These are phyloP conservation scores for Gallinago paraguaiae DNA, from an alignment of 2,113 vertebrate genomes.

Conservation along the genomic window DNA sequence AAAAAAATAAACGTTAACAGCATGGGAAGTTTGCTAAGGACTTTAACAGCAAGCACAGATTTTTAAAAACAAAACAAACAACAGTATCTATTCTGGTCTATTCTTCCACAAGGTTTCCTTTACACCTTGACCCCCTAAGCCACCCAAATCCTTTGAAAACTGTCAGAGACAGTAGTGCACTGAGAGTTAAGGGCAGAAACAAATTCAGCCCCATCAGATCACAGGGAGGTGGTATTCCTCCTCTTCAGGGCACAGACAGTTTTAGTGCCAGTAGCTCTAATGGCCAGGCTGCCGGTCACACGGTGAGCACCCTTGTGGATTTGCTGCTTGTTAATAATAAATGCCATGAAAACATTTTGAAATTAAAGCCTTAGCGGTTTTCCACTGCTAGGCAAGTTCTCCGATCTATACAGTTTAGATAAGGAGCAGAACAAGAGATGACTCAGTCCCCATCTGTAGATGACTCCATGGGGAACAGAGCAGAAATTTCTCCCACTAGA, in stretches of 20 bases:
- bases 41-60: not conserved
- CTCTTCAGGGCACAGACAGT: not conserved
- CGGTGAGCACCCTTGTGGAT: not conserved
- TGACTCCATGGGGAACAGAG: not conserved
- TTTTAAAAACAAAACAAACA: not conserved
- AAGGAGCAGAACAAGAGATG: not conserved
- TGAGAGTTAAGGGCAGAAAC: not conserved
- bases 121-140: not conserved
- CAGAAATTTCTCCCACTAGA: not conserved
- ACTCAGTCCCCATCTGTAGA: not conserved
- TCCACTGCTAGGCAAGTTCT: not conserved
- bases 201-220: not conserved
- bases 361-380: not conserved
- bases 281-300: not conserved
- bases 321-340: conserved; percentile 1
- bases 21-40: not conserved
- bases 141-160: not conserved
- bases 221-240: not conserved
- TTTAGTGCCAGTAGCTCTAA: not conserved
- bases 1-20: not conserved
- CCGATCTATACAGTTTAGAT: not conserved
- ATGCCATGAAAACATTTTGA: not conserved
- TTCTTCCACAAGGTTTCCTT: not conserved
- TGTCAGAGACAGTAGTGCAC: not conserved
- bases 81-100: not conserved